These are phyloP conservation scores for Tympanoctomys barrerae DNA, from an alignment of 2,797 vertebrate species.

Conservation along the genomic window DNA sequence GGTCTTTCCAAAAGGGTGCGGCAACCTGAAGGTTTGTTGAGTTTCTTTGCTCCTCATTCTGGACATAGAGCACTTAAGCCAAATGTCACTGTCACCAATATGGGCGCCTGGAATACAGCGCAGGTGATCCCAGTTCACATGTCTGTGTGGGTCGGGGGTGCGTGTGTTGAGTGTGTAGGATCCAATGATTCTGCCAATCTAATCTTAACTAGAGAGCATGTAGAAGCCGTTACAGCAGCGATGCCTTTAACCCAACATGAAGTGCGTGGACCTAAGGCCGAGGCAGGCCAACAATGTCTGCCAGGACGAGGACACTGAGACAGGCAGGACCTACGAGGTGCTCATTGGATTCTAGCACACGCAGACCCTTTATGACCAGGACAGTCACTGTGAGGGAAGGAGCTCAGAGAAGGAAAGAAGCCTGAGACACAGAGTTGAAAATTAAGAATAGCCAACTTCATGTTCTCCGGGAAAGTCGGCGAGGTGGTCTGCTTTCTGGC, in stretches of 20 bases:
- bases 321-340: accelerated
- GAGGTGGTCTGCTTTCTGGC: background rate
- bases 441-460: background rate
- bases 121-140: background rate
- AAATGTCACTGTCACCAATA: background rate
- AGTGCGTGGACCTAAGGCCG: background rate
- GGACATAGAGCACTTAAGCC: background rate
- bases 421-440: background rate
- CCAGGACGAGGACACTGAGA: background rate
- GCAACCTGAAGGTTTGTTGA: background rate
- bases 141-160: background rate
- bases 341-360: accelerated
- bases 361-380: background rate
- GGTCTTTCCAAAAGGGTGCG: background rate
- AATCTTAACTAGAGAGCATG: background rate
- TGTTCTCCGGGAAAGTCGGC: background rate
- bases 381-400: background rate
- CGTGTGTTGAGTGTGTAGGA: background rate
- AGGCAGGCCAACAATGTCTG: background rate
- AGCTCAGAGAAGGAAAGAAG: background rate
- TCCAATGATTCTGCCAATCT: background rate
- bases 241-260: background rate
- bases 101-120: background rate
- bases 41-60: background rate
- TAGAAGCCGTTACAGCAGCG: background rate